A percentile compares a stretch with the other conserved stretches of the same genome.
phyloP scores from a whole-genome alignment of 2,888 invertebrate species.

The Melinaea menophilus region DNA sequence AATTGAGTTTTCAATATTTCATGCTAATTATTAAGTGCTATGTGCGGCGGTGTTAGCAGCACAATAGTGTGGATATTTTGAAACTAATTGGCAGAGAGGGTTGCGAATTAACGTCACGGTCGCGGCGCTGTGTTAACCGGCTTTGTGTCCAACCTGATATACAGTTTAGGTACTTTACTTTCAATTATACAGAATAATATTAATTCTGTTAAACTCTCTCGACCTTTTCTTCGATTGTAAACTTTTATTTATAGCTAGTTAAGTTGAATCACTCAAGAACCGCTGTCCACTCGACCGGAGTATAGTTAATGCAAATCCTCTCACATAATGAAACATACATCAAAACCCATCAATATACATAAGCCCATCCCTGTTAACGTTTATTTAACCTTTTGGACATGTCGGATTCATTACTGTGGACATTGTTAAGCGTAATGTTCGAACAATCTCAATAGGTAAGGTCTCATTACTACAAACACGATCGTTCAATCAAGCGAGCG shows the following conservation, averaged over 20 bases:
- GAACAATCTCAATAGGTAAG: constrained; percentile 48
- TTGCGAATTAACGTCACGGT: constrained; percentile 76
- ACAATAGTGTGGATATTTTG: constrained; percentile 77
- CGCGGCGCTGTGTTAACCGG: constrained; percentile 54
- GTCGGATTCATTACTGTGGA: constrained; percentile 39
- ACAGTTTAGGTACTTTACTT: constrained; percentile 44
- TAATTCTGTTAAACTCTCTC: constrained; percentile 6
- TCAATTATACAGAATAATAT: constrained; percentile 39
- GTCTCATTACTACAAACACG: constrained; percentile 61
- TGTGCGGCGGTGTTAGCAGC: constrained; percentile 62
- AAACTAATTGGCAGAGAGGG: constrained; percentile 78
- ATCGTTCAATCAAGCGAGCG: constrained; percentile 55
- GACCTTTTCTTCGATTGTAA: not conserved
- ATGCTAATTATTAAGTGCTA: constrained; percentile 55
- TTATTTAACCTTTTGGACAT: constrained; percentile 40
- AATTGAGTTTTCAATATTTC: constrained; percentile 37
- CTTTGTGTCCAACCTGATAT: constrained; percentile 57
- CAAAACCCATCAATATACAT: constrained; percentile 35
- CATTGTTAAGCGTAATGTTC: constrained; percentile 42
- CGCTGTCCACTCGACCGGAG: not conserved
- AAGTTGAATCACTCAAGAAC: not conserved
- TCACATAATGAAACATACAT: constrained; percentile 1
- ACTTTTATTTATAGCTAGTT: constrained; percentile 6
- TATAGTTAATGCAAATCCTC: constrained; percentile 4
- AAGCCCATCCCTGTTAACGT: constrained; percentile 41